Percentiles rank a stretch among this genome's conserved stretches.
phyloP scores from a whole-genome alignment of 1,140 invertebrate genomes.

The Cardiocondyla obscurior region DNA sequence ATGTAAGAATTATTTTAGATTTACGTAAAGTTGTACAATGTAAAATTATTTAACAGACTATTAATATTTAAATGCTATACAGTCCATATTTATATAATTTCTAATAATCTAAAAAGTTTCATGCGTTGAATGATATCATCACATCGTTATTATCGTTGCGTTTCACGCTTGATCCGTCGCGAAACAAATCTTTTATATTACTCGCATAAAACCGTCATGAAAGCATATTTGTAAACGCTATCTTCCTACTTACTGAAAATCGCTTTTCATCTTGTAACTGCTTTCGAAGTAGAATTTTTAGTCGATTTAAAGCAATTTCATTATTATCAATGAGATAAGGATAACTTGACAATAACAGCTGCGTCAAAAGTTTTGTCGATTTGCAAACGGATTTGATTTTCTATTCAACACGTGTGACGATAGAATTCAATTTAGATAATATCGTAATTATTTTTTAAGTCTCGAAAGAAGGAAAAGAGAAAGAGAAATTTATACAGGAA shows the following conservation, averaged over 20 bases:
- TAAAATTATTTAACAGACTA: neutral
- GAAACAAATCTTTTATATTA: constrained; percentile 15
- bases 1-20: constrained; percentile 15
- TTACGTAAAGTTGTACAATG: neutral
- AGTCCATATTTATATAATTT: neutral
- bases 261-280: neutral
- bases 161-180: neutral
- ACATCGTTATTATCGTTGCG: neutral
- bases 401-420: neutral
- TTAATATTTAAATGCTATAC: neutral
- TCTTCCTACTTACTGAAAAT: constrained; percentile 14
- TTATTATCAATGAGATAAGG: neutral
- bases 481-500: neutral
- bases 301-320: neutral
- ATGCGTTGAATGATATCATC: neutral
- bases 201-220: neutral
- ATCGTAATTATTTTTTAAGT: neutral
- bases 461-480: neutral
- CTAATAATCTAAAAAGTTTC: neutral
- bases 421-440: neutral
- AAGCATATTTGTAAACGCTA: constrained; percentile 27
- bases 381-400: neutral
- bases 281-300: neutral
- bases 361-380: neutral
- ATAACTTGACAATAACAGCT: neutral